Conservation (phyloP, 2,888 invertebrate species). For the Sepioteuthis lessoniana region DNA sequence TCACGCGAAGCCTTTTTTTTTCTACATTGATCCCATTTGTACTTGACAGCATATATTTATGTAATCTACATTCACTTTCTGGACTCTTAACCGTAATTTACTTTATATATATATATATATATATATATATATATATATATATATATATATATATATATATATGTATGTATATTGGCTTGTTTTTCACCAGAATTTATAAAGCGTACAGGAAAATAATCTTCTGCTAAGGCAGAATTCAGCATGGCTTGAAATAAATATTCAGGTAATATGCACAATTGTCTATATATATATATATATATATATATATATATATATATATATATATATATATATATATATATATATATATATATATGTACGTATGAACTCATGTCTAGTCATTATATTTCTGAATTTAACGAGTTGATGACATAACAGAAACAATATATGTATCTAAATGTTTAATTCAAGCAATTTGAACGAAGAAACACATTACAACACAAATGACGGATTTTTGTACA, state of each 20-base stretch:
- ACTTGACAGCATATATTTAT: not conserved
- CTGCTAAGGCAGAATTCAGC: too few species aligned
- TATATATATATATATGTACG: not conserved
- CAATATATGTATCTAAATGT: not conserved
- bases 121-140: not conserved
- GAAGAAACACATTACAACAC: not conserved
- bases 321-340: not conserved
- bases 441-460: not conserved
- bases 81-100: not conserved
- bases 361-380: not conserved
- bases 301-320: conserved; percentile 15
- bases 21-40: not conserved
- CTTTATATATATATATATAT: not conserved
- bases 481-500: not conserved
- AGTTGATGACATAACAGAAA: not conserved
- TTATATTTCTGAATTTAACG: too few species aligned
- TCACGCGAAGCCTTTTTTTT: not conserved
- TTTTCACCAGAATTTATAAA: too few species aligned
- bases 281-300: not conserved
- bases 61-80: not conserved
- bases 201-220: too few species aligned
- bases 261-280: not conserved
- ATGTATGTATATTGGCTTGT: not conserved
- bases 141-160: not conserved
- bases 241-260: too few species aligned